Percentiles rank a stretch among this genome's conserved stretches.
Conservation (phyloP, 1,140 invertebrate species). For the Penaeus vannamei region DNA sequence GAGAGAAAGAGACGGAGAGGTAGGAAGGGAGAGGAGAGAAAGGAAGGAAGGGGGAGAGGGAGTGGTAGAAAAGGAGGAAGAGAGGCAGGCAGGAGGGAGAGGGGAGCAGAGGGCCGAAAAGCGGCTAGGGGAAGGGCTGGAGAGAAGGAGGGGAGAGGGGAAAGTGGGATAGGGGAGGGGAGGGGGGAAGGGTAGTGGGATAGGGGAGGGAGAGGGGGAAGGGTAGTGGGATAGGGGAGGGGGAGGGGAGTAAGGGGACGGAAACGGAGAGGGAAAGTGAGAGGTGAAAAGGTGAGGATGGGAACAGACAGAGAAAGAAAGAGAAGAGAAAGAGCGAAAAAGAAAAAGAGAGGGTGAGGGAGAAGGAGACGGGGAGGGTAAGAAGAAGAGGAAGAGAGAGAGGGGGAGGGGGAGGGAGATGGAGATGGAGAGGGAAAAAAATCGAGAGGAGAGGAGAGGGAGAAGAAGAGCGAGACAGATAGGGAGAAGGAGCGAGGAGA, state of each 20-base stretch:
- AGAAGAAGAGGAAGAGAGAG: neutral
- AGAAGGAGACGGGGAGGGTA: neutral
- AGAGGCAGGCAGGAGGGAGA: neutral
- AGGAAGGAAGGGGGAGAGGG: neutral
- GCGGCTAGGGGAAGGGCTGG: too few species aligned
- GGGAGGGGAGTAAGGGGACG: too few species aligned
- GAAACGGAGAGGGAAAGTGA: too few species aligned
- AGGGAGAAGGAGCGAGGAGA: neutral
- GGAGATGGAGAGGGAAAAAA: too few species aligned
- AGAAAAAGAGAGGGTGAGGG: neutral
- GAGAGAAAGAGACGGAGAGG: neutral
- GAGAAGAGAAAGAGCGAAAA: neutral
- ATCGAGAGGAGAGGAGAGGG: neutral
- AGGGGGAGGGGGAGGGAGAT: neutral
- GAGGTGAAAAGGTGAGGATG: too few species aligned
- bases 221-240: too few species aligned
- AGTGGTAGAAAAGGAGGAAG: neutral
- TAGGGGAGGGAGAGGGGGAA: too few species aligned
- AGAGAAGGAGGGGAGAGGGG: neutral
- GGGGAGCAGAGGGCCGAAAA: neutral
- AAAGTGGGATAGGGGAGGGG: neutral
- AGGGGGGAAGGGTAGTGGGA: too few species aligned
- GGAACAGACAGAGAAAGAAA: neutral
- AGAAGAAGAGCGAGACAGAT: neutral
- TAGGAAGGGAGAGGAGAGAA: neutral